These are phyloP conservation scores for Crotalus viridis DNA, from an alignment of 2,113 vertebrate genomes.

Conservation along the genomic window DNA sequence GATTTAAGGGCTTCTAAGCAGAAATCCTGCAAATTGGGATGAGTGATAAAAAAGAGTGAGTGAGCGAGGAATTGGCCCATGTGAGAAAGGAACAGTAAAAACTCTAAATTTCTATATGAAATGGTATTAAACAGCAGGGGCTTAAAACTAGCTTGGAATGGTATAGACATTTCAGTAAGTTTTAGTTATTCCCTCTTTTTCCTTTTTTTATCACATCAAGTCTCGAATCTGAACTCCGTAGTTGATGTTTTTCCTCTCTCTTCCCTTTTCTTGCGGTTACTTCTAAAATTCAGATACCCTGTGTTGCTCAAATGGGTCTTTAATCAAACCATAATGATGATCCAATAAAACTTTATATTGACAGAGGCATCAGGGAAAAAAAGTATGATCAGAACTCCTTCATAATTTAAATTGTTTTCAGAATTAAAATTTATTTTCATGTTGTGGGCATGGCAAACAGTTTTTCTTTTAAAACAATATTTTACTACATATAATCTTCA, in stretches of 20 bases:
- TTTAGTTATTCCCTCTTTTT: not conserved
- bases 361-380: not conserved
- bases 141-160: not conserved
- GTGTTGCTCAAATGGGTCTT: not conserved
- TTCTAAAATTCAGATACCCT: not conserved
- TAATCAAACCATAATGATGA: not conserved
- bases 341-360: not conserved
- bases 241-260: not conserved
- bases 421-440: not conserved
- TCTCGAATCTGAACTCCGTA: not conserved
- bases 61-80: not conserved
- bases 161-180: not conserved
- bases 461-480: not conserved
- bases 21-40: not conserved
- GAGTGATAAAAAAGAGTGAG: not conserved
- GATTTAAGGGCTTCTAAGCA: not conserved
- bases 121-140: not conserved
- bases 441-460: not conserved
- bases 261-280: not conserved
- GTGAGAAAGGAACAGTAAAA: not conserved
- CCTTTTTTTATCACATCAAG: conserved; percentile 7
- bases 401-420: conserved; percentile 5
- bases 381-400: not conserved
- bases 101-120: not conserved
- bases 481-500: conserved; percentile 29